A percentile compares a stretch with the other conserved stretches of the same genome.
Conservation (phyloP, 2,888 invertebrate species). For the Eugnorisma glareosa region DNA sequence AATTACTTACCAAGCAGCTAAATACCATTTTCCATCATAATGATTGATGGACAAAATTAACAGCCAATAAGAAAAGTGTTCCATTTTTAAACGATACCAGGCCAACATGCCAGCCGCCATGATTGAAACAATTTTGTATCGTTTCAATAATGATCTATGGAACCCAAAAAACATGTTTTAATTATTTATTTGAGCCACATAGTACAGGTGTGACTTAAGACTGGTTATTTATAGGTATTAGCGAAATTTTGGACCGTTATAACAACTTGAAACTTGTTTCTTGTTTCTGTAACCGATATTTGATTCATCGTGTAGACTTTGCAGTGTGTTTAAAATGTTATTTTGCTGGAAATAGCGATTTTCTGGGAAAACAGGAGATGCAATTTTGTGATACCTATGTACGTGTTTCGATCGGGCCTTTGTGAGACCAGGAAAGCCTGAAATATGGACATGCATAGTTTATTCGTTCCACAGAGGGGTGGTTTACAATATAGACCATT, state of each 20-base stretch:
- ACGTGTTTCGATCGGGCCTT: conserved; percentile 27
- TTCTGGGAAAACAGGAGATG: conserved; percentile 16
- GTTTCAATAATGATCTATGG: conserved; percentile 75
- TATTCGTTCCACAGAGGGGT: neutral
- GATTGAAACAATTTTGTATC: conserved; percentile 71
- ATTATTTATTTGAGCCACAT: conserved; percentile 82
- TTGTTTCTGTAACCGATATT: conserved; percentile 85
- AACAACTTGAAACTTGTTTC: conserved; percentile 69
- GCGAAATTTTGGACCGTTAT: conserved; percentile 85
- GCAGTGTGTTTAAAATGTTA: conserved; percentile 11
- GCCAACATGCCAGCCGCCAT: conserved; percentile 54
- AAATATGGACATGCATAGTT: conserved; percentile 3
- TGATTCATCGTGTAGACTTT: conserved; percentile 60
- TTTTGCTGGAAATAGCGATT: conserved; percentile 9
- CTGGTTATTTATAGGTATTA: conserved; percentile 84
- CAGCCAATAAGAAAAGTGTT: conserved; percentile 60
- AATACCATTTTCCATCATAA: conserved; percentile 51
- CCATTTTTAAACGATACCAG: conserved; percentile 57
- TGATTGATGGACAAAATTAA: conserved; percentile 55
- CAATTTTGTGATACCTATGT: conserved; percentile 30
- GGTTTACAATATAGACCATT: neutral
- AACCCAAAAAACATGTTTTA: conserved; percentile 79
- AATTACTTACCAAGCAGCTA: conserved; percentile 39
- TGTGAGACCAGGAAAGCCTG: neutral
- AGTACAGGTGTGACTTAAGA: conserved; percentile 83